These are phyloP conservation scores for Myotis daubentonii DNA, from an alignment of 2,797 vertebrate species.

Conservation along the genomic window DNA sequence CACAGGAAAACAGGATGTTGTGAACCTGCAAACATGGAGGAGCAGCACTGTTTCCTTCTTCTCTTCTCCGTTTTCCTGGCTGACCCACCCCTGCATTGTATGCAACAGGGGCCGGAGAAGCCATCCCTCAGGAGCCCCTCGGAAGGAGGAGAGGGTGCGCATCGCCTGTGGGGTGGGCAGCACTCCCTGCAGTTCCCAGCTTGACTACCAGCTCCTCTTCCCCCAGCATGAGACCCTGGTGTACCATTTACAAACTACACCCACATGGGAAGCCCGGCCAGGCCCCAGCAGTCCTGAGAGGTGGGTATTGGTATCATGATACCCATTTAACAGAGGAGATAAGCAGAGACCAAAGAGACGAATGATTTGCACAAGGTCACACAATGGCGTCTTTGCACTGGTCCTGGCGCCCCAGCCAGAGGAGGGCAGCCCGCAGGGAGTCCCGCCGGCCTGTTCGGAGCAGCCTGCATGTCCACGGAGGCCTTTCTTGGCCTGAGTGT, in stretches of 20 bases:
- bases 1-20: not conserved
- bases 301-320: not conserved
- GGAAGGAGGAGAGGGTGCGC: accelerated
- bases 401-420: not conserved
- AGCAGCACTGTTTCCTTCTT: not conserved
- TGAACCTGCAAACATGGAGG: not conserved
- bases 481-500: not conserved
- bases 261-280: not conserved
- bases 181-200: not conserved
- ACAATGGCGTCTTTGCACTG: not conserved
- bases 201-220: not conserved
- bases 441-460: not conserved
- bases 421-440: not conserved
- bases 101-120: not conserved
- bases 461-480: not conserved
- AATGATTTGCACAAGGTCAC: not conserved
- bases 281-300: not conserved
- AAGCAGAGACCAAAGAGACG: not conserved
- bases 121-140: not conserved
- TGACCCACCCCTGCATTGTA: not conserved
- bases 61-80: not conserved
- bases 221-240: not conserved
- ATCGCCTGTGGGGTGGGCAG: accelerated
- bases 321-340: not conserved
- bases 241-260: not conserved